These are phyloP conservation scores for Lagopus leucura DNA, from an alignment of 2,113 vertebrate species.

Conservation along the genomic window DNA sequence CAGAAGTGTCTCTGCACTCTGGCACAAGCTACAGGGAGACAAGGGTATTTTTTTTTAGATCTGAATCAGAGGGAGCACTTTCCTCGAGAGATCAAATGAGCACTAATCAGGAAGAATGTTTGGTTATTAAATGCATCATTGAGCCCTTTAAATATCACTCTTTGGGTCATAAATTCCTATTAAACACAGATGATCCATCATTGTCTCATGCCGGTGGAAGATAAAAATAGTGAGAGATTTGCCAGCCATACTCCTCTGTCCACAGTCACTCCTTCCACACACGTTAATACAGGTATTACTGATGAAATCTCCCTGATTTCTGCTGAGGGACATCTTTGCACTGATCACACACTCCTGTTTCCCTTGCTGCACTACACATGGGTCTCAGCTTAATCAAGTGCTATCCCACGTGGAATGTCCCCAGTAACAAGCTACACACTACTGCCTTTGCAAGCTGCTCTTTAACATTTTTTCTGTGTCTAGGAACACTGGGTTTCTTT, in stretches of 20 bases:
- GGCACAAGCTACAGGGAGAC: not conserved
- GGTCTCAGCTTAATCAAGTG: not conserved
- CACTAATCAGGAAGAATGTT: conserved; percentile 76
- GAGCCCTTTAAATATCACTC: conserved; percentile 72
- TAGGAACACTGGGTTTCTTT: not conserved
- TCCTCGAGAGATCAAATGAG: conserved; percentile 66
- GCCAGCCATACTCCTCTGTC: not conserved
- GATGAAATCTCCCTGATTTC: not conserved
- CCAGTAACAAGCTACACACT: not conserved
- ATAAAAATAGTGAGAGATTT: conserved; percentile 5
- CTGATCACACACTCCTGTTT: not conserved
- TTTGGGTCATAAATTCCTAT: conserved; percentile 75
- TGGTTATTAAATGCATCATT: conserved; percentile 76
- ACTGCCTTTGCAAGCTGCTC: not conserved
- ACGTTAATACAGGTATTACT: not conserved
- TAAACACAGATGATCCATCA: conserved; percentile 61
- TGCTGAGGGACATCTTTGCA: not conserved
- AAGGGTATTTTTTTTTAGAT: not conserved
- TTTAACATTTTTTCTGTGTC: not conserved
- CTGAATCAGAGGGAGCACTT: conserved; percentile 33
- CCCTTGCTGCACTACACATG: not conserved
- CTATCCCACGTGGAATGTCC: not conserved
- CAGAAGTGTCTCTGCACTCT: not conserved
- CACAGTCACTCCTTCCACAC: not conserved
- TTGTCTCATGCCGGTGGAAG: conserved; percentile 53